Evolutionary conservation across 2,113 vertebrate genomes (phyloP).

Genomic region (Cinclus mexicanus): DNA sequence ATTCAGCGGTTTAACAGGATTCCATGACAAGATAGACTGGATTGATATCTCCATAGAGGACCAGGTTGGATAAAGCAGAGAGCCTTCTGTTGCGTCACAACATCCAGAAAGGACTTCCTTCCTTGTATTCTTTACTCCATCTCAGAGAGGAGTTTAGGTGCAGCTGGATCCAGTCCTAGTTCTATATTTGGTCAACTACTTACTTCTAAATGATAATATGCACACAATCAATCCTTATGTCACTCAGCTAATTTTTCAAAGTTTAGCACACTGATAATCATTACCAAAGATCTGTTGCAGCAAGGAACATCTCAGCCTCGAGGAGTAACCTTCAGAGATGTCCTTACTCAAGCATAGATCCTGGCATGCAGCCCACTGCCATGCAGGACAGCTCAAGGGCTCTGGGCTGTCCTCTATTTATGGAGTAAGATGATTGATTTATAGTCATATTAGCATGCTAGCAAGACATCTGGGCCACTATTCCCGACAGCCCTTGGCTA

Average conservation of each 20-base stretch:
- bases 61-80: neutral
- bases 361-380: neutral
- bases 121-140: neutral
- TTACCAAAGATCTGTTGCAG: neutral
- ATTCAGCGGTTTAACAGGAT: neutral
- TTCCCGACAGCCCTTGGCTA: neutral
- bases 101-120: neutral
- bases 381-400: neutral
- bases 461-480: neutral
- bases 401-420: neutral
- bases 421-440: neutral
- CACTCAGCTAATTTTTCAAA: neutral
- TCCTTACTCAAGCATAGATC: neutral
- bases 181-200: rapidly evolving
- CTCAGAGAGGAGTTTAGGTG: neutral
- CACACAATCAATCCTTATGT: neutral
- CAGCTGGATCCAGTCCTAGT: neutral
- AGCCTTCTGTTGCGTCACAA: neutral
- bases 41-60: neutral
- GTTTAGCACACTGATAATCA: neutral
- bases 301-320: rapidly evolving
- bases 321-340: neutral
- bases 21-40: neutral
- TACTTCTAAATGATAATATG: neutral
- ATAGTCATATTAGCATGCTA: neutral